phyloP scores from a whole-genome alignment of 23 tunicate species.

The Diplosoma virens region DNA sequence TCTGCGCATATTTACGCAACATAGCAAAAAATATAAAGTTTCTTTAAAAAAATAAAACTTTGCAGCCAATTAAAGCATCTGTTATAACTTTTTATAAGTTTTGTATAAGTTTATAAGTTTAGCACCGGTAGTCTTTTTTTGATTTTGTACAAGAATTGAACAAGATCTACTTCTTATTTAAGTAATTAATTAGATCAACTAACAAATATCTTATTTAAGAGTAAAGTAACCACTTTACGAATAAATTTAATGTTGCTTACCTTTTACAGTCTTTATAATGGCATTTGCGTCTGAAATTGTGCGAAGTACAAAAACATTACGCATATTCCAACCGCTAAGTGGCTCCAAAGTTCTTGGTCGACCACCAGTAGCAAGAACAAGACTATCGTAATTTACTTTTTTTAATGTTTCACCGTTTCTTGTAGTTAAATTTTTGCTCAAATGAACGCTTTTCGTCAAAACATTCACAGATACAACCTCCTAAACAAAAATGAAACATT shows the following conservation, averaged over 20 bases:
- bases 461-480: conserved; percentile 51
- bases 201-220: too few species aligned
- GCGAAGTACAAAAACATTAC: conserved; percentile 62
- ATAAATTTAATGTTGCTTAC: too few species aligned
- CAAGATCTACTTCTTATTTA: too few species aligned
- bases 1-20: conserved; percentile 23
- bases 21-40: too few species aligned
- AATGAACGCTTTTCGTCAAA: conserved; percentile 27
- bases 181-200: too few species aligned
- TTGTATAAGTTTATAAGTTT: too few species aligned
- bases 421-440: neutral
- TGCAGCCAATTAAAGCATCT: too few species aligned
- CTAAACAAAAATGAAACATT: conserved; percentile 9
- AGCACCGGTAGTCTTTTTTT: too few species aligned
- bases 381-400: conserved; percentile 1
- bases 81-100: too few species aligned
- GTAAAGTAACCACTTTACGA: too few species aligned
- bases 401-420: neutral
- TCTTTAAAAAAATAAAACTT: too few species aligned
- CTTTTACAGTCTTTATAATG: conserved; percentile 46
- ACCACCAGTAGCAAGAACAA: conserved; percentile 84
- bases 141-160: too few species aligned
- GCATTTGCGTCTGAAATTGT: conserved; percentile 61
- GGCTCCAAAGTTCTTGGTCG: conserved; percentile 62
- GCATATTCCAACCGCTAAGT: conserved; percentile 49